Conservation (phyloP, 2,797 vertebrate genomes). For the Rhinatrema bivittatum region DNA sequence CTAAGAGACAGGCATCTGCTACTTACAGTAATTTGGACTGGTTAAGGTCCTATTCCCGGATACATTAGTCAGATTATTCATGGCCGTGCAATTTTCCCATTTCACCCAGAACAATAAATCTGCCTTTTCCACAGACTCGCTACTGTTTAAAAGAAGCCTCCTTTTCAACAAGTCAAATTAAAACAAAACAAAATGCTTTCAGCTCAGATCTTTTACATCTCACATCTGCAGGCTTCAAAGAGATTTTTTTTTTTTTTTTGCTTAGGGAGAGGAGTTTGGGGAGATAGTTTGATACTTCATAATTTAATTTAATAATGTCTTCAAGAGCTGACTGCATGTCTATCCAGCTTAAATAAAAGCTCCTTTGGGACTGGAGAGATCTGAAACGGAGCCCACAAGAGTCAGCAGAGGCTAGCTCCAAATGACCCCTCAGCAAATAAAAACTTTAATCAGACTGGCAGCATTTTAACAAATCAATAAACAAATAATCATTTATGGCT, state of each 20-base stretch:
- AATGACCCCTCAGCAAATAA: conserved; percentile 44
- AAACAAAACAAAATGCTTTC: conserved; percentile 30
- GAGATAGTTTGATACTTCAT: conserved; percentile 37
- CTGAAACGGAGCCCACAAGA: conserved; percentile 44
- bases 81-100: background rate
- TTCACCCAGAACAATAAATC: too few species aligned
- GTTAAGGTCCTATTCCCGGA: background rate
- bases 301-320: conserved; percentile 46
- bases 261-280: conserved; percentile 3
- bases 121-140: too few species aligned
- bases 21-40: background rate
- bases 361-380: conserved; percentile 48
- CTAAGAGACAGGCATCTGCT: background rate
- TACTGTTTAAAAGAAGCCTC: conserved; percentile 14
- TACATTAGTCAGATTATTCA: conserved; percentile 2
- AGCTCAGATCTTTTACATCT: conserved; percentile 17
- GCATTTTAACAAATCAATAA: too few species aligned
- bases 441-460: conserved; percentile 18
- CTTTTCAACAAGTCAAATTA: conserved; percentile 23
- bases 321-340: conserved; percentile 38
- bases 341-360: conserved; percentile 49
- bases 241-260: conserved; percentile 18
- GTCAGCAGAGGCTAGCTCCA: conserved; percentile 44
- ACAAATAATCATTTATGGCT: too few species aligned
- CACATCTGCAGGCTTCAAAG: conserved; percentile 30